Conservation (phyloP, 2,797 vertebrate species). For the Streptopelia turtur region DNA sequence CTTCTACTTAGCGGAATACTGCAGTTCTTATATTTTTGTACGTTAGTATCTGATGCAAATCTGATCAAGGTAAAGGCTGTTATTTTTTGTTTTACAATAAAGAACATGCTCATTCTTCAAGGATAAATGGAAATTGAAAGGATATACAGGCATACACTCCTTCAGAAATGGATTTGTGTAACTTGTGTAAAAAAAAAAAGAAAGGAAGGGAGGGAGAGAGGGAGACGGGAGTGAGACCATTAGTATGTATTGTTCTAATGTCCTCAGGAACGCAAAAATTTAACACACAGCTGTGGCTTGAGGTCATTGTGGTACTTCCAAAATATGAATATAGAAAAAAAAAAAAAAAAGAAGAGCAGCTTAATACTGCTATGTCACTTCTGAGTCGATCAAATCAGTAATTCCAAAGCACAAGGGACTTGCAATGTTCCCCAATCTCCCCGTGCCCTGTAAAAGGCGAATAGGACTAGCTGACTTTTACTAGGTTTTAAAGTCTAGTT, state of each 20-base stretch:
- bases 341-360: background rate
- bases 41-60: background rate
- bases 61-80: background rate
- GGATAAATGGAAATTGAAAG: background rate
- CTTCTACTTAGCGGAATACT: background rate
- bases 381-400: background rate
- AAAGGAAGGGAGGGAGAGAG: background rate
- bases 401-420: background rate
- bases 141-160: background rate
- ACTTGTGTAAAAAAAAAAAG: background rate
- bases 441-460: fast-evolving
- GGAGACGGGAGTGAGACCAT: background rate
- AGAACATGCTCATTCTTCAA: background rate
- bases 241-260: constrained; percentile 13
- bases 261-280: constrained; percentile 9
- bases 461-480: background rate
- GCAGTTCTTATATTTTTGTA: background rate
- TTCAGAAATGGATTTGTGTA: background rate
- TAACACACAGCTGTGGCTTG: background rate
- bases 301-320: constrained; percentile 14
- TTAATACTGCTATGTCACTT: background rate
- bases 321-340: background rate
- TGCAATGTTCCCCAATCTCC: background rate
- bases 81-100: background rate
- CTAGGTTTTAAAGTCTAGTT: background rate